These are phyloP conservation scores for Hydrotaea cyrtoneurina DNA, from an alignment of 2,888 invertebrate species.

Conservation along the genomic window DNA sequence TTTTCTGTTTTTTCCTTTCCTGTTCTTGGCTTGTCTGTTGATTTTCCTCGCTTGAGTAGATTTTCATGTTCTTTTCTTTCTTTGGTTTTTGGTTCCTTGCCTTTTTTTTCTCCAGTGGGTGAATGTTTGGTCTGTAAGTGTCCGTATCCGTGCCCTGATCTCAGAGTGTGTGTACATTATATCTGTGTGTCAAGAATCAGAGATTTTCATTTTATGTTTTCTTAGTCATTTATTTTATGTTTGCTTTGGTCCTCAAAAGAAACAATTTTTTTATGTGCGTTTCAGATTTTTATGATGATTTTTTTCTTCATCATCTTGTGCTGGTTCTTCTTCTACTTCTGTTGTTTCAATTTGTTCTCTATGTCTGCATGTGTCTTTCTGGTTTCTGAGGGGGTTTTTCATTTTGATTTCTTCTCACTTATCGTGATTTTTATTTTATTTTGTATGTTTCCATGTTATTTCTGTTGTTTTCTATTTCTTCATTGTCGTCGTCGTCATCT, in stretches of 20 bases:
- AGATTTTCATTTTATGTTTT: slow-evolving; percentile 58
- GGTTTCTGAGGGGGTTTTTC: neutral
- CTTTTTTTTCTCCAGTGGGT: slow-evolving; percentile 26
- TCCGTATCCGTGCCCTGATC: neutral
- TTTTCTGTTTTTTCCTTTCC: slow-evolving; percentile 6
- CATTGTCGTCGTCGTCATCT: too few relatives aligned
- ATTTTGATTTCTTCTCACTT: slow-evolving; percentile 2
- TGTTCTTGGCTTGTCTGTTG: slow-evolving; percentile 25
- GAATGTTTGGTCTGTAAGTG: neutral
- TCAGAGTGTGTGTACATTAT: neutral
- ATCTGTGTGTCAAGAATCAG: slow-evolving; percentile 15
- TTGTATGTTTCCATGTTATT: slow-evolving; percentile 10
- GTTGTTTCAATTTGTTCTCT: neutral
- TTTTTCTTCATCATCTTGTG: too few relatives aligned
- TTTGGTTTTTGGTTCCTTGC: neutral
- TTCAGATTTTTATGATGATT: slow-evolving; percentile 33
- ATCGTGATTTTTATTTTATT: slow-evolving; percentile 11
- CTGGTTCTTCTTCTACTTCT: neutral
- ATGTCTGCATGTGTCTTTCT: neutral
- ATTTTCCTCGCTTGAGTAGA: slow-evolving; percentile 53
- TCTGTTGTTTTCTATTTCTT: neutral
- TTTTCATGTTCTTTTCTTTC: slow-evolving; percentile 60
- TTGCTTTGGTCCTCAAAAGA: slow-evolving; percentile 62
- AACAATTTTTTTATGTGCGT: slow-evolving; percentile 18
- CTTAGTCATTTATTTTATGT: slow-evolving; percentile 64